These are phyloP conservation scores for Argya squamiceps DNA, from an alignment of 2,797 vertebrate genomes.

Conservation along the genomic window DNA sequence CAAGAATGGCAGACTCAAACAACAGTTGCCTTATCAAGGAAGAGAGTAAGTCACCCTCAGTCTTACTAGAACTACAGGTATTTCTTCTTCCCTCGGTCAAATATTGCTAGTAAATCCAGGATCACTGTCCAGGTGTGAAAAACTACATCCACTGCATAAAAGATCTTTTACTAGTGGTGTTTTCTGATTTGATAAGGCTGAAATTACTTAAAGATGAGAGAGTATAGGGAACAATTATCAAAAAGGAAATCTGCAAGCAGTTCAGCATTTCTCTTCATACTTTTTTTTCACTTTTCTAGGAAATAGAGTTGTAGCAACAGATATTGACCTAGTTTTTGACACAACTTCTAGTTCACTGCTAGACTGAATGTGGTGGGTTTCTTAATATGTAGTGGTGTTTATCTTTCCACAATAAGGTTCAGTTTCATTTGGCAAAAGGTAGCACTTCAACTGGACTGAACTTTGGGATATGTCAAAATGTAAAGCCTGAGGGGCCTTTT, in stretches of 20 bases:
- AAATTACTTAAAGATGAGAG: neutral
- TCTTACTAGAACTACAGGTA: neutral
- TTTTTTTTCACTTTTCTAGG: neutral
- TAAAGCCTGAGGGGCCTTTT: neutral
- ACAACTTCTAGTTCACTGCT: neutral
- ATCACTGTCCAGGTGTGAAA: neutral
- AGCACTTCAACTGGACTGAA: neutral
- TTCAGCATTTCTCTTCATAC: neutral
- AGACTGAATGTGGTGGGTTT: neutral
- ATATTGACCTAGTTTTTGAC: neutral
- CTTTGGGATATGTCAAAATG: neutral
- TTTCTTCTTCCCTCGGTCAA: neutral
- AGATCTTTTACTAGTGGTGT: too few relatives aligned
- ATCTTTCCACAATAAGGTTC: neutral
- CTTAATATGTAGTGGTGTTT: neutral
- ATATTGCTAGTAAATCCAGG: neutral
- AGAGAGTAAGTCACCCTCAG: neutral
- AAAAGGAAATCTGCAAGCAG: neutral
- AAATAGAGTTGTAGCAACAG: neutral
- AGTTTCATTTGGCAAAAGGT: constrained; percentile 1
- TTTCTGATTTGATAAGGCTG: neutral
- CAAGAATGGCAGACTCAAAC: neutral
- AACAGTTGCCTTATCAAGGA: neutral
- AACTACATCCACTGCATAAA: neutral
- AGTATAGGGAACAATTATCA: neutral